Evolutionary conservation across 92 coral and sea anemone genomes (phyloP), one percentile per base, ranked within the genome.

Genomic region (Phenganax subtilis): DNA sequence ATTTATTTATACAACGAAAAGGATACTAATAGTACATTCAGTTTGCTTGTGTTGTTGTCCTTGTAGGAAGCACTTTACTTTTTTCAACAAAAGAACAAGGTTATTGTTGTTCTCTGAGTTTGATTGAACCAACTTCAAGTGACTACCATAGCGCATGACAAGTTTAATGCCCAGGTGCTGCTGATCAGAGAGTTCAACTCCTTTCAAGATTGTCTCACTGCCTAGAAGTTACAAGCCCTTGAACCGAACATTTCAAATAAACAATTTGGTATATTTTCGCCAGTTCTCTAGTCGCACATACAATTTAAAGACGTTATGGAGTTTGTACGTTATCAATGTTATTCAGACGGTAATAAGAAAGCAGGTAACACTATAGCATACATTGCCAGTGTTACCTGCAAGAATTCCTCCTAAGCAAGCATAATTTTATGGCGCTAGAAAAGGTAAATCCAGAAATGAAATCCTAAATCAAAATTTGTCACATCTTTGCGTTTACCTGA

Each of bases 121-220:
- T 80, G 99, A 90, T 80, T 86, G 90, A 54, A 96, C 85, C 75
- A 92, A 62, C 91, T 91, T 91, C 27, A 92, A 88, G 80, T 90
- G 93, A 64, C 88, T 85, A 8, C 99, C 99, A 82, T 96, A 96
- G 0, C 99, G 97, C 58, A 96, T 90, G 15, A 86, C 90, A 54
- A 96, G 87, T 84, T 92, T 96, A 70, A 89, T 92, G 27, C 99
- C 99, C 61, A 96, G 91, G 52, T 63, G 51, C 89, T 96, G 97
- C 57, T 89, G 87, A 30, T 90, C 90, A 17, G 97, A 87, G 65
- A 96, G 88, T 75, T 89, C 93, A 12, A 94, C 90, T 80, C 86
- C 91, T 78, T 92, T 96, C 70, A 96, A 90, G 68, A 93, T 92
- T 64, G 88, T 92, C 85, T 96, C 97, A 75, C 99, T 94, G 10